Percentiles rank a stretch among this genome's conserved stretches.
Conservation (phyloP, 2,888 invertebrate genomes). For the Nemoura dubitans region DNA sequence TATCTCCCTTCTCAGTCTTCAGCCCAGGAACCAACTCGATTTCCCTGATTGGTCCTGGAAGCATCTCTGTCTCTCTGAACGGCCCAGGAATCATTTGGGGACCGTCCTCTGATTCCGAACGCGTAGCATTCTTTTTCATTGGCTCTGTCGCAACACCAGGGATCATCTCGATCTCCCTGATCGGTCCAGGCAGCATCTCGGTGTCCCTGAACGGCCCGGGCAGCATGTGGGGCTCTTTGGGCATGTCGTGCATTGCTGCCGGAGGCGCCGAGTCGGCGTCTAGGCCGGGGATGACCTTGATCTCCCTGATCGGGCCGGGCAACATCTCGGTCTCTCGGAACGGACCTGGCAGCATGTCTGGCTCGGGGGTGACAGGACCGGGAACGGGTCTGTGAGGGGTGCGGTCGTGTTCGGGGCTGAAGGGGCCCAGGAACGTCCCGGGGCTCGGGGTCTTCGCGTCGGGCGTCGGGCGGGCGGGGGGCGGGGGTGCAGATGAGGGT, state of each 20-base stretch:
- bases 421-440: conserved; percentile 44
- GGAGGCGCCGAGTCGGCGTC: background rate
- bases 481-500: conserved; percentile 27
- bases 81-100: conserved; percentile 10
- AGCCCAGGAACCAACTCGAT: conserved; percentile 37
- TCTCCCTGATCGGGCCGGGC: background rate
- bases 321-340: conserved; percentile 26
- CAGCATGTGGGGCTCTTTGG: background rate
- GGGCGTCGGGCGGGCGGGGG: conserved; percentile 30
- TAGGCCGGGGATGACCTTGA: background rate
- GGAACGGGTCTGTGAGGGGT: no score
- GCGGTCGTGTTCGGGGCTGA: conserved; percentile 44
- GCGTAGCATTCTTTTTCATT: no score
- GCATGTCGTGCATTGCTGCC: background rate
- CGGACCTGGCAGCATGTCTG: conserved; percentile 40
- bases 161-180: conserved; percentile 42
- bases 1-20: background rate
- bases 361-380: conserved; percentile 31
- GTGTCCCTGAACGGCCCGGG: conserved; percentile 41
- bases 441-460: background rate
- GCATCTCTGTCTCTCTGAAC: conserved; percentile 15
- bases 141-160: no score
- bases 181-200: conserved; percentile 24
- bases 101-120: background rate
- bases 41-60: background rate